Evolutionary conservation across 2,797 vertebrate species (phyloP), one percentile per base, ranked within the genome.

Genomic region (Synanceia verrucosa): DNA sequence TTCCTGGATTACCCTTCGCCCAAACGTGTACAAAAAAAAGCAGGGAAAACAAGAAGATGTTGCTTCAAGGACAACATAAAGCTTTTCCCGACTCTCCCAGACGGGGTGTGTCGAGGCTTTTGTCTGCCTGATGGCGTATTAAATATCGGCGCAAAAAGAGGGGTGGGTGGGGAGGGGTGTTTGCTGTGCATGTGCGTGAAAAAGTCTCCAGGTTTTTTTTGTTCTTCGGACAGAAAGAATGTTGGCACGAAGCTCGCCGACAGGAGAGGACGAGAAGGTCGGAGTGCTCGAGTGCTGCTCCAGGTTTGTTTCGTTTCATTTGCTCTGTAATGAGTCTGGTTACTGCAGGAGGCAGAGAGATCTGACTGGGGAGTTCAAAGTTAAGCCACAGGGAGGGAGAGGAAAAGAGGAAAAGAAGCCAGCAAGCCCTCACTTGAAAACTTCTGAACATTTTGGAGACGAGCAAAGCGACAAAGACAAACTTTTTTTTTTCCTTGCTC

Each of bases 221-320:
- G 73, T 81, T 88, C 66, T 77, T 69, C 55, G 14, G 51, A 73
- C 65, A 65, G 73, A 83, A 89, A 86, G 86, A 89, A 90, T 88
- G 85, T 86, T 89, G 85, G 84, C 86, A 85, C 31, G 5, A 80
- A 79, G 57, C 48, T 65, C 55, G 53, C 46, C 71, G 59, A 48
- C 66, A 81, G 79, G 65, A 66, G 72, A 79, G 83, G 81, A 79
- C 82, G 71, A 48, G 61, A 55, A 74, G 86, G 91, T 84, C 44
- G 44, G 41, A 70, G 77, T 60, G 71, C 91, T 84, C 62, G 73
- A 88, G 84, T 83, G 78, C 86, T 84, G 81, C 87, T 86, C 68
- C 53, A 77, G 89, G 88, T 90, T 92, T 82, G 65, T 91, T 87
- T 87, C 83, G 82, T 92, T 89, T 86, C 81, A 82, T 89, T 89